Conservation (phyloP, 2,113 vertebrate species). For the Cinclus cinclus region DNA sequence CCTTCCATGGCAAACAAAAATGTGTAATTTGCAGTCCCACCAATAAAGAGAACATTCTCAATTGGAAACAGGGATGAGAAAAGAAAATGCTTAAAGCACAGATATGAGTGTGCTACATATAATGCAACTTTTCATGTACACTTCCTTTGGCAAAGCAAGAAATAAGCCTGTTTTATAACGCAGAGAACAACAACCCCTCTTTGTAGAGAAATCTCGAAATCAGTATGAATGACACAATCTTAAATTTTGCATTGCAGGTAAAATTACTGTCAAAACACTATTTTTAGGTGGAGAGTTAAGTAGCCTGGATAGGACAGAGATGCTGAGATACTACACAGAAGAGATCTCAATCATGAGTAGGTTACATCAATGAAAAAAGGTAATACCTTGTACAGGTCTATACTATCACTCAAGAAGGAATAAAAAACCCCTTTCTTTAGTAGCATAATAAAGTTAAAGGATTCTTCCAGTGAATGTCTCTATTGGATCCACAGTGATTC, state of each 20-base stretch:
- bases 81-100: neutral
- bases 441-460: neutral
- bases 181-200: neutral
- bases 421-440: neutral
- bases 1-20: neutral
- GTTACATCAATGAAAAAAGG: neutral
- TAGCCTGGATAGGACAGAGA: neutral
- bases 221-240: neutral
- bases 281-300: neutral
- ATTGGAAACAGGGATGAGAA: neutral
- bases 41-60: neutral
- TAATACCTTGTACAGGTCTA: neutral
- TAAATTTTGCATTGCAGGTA: neutral
- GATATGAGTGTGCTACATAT: neutral
- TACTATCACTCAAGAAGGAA: neutral
- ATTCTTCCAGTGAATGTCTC: neutral
- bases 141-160: neutral
- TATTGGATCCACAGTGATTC: neutral
- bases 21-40: fast-evolving
- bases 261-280: neutral
- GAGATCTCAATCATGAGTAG: neutral
- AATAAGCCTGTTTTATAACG: neutral
- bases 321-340: neutral
- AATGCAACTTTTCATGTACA: neutral
- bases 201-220: neutral